Conservation (phyloP, 2,888 invertebrate species). For the Chalcosyrphus nemorum region DNA sequence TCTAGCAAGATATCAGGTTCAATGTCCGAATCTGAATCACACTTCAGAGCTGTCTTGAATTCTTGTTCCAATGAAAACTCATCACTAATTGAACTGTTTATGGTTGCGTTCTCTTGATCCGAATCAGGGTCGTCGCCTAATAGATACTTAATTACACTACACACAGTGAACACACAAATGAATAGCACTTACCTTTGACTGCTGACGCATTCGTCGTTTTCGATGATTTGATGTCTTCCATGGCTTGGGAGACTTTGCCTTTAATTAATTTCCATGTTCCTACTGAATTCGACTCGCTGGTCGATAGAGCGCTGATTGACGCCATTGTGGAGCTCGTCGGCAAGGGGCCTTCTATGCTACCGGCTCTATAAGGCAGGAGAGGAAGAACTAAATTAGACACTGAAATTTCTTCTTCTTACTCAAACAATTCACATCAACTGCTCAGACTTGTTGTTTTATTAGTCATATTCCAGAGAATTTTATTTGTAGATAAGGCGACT, state of each 20-base stretch:
- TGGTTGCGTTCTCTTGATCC: slow-evolving; percentile 78
- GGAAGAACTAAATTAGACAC: neutral
- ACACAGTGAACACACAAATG: neutral
- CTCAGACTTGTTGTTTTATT: neutral
- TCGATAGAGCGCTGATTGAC: slow-evolving; percentile 76
- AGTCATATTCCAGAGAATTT: neutral
- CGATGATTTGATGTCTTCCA: slow-evolving; percentile 82
- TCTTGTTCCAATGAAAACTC: slow-evolving; percentile 77
- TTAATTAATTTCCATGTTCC: slow-evolving; percentile 82
- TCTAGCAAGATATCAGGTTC: slow-evolving; percentile 78
- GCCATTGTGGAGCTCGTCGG: slow-evolving; percentile 77
- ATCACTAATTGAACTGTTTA: slow-evolving; percentile 78
- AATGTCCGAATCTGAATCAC: slow-evolving; percentile 79
- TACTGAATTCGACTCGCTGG: slow-evolving; percentile 77
- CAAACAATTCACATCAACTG: neutral
- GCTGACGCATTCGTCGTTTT: slow-evolving; percentile 75
- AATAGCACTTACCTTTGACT: slow-evolving; percentile 43
- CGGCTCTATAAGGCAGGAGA: slow-evolving; percentile 75
- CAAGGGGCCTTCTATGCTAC: slow-evolving; percentile 79
- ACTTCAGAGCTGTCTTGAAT: slow-evolving; percentile 59
- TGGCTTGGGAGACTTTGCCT: slow-evolving; percentile 81
- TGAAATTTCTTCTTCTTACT: neutral
- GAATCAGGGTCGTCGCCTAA: slow-evolving; percentile 78
- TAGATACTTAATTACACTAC: neutral
- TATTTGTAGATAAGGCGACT: neutral